A percentile compares a stretch with the other conserved stretches of the same genome.
These are phyloP conservation scores for Glaucopsyche alexis DNA, from an alignment of 2,888 invertebrate genomes.

Conservation along the genomic window DNA sequence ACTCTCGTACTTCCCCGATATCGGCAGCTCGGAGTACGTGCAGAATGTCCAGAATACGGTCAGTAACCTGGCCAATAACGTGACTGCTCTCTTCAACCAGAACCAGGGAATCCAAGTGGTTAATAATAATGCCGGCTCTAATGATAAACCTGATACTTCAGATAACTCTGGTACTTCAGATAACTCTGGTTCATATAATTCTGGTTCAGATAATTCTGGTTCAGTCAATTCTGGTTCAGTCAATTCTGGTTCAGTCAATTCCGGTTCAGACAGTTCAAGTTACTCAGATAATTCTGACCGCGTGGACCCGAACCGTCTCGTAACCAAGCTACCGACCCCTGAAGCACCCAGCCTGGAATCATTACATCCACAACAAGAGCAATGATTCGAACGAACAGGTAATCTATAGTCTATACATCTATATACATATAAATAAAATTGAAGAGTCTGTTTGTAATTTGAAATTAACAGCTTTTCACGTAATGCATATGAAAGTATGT, in stretches of 20 bases:
- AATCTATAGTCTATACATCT: neutral
- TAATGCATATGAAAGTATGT: no score
- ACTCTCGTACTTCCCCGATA: neutral
- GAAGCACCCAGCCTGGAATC: neutral
- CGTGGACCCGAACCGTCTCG: neutral
- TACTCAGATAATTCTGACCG: neutral
- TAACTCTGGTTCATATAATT: neutral
- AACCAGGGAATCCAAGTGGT: neutral
- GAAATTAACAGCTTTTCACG: no score
- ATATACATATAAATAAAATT: no score
- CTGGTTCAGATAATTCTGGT: neutral
- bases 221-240: neutral
- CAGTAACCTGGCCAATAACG: neutral
- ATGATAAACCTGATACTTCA: neutral
- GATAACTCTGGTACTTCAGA: neutral
- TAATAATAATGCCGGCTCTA: neutral
- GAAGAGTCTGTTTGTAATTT: no score
- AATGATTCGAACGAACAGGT: neutral
- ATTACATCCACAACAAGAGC: neutral
- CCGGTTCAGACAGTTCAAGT: neutral
- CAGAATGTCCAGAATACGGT: neutral
- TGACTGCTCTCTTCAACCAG: neutral
- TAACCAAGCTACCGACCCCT: neutral
- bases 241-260: neutral
- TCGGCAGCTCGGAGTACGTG: neutral